Evolutionary conservation across 2,888 invertebrate genomes (phyloP).

Genomic region (Lepidocyrtoides sp.): DNA sequence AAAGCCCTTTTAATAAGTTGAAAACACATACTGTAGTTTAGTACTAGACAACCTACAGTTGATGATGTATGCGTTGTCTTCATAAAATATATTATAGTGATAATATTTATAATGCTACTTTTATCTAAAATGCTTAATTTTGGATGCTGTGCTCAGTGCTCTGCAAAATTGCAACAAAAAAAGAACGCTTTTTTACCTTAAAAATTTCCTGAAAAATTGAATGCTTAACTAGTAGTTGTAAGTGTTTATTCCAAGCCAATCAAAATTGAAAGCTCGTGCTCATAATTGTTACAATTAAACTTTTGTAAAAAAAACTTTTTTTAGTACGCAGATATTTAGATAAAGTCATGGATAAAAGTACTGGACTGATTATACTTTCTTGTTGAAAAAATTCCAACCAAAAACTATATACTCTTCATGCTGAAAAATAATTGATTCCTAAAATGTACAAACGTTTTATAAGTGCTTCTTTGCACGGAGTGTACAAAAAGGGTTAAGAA

Average conservation of each 20-base stretch:
- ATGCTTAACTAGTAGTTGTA: neutral
- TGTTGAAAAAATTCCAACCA: neutral
- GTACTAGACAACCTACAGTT: too few species aligned
- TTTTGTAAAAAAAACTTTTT: neutral
- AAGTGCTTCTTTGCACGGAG: neutral
- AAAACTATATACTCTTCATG: neutral
- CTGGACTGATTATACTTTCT: neutral
- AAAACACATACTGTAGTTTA: too few species aligned
- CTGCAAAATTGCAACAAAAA: neutral
- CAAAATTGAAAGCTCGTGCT: neutral
- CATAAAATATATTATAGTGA: too few species aligned
- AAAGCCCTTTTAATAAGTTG: too few species aligned
- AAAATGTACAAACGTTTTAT: neutral
- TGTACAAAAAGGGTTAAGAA: neutral
- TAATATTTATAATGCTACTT: too few species aligned
- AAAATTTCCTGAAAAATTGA: neutral
- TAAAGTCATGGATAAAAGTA: neutral
- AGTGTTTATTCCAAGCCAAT: neutral
- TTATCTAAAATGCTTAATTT: too few species aligned
- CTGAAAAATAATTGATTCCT: neutral
- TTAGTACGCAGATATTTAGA: too few species aligned
- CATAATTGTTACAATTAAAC: neutral
- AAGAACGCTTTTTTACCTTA: neutral
- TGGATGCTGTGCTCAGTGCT: too few species aligned
- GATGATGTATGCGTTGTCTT: too few species aligned